phyloP scores from a whole-genome alignment of 2,113 vertebrate genomes.

The Climacteris rufus region DNA sequence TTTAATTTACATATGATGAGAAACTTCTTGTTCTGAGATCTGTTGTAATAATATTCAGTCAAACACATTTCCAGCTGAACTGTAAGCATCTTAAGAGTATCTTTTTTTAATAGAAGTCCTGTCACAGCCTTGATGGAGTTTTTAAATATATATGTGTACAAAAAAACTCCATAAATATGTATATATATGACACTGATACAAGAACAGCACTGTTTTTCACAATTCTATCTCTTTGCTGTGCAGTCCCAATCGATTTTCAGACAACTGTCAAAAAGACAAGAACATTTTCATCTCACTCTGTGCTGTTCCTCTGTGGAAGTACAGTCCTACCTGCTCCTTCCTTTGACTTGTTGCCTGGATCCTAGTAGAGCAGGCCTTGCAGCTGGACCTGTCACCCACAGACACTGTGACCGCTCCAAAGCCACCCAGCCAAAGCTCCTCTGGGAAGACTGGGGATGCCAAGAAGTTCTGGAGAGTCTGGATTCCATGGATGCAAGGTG shows the following conservation, averaged over 20 bases:
- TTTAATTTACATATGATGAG: not conserved
- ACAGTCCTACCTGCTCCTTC: not conserved
- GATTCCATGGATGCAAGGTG: not conserved
- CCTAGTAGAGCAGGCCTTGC: not conserved
- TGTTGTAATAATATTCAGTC: not conserved
- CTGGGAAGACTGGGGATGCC: not conserved
- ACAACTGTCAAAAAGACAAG: not conserved
- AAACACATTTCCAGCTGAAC: not conserved
- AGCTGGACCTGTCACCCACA: not conserved
- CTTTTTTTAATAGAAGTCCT: not conserved
- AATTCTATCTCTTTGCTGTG: not conserved
- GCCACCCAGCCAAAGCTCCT: not conserved
- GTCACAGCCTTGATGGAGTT: not conserved
- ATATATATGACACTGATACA: not conserved
- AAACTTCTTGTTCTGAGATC: not conserved
- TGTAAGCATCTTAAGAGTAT: not conserved
- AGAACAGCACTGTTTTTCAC: not conserved
- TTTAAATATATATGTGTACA: not conserved
- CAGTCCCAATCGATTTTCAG: not conserved
- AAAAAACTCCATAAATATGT: not conserved
- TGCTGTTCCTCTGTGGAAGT: not conserved
- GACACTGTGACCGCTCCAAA: not conserved
- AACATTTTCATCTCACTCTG: not conserved
- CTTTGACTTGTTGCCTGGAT: not conserved
- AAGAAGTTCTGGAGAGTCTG: not conserved